Percentiles rank a stretch among this genome's conserved stretches.
Conservation (phyloP, 2,888 invertebrate genomes). For the Diloba caeruleocephala region DNA sequence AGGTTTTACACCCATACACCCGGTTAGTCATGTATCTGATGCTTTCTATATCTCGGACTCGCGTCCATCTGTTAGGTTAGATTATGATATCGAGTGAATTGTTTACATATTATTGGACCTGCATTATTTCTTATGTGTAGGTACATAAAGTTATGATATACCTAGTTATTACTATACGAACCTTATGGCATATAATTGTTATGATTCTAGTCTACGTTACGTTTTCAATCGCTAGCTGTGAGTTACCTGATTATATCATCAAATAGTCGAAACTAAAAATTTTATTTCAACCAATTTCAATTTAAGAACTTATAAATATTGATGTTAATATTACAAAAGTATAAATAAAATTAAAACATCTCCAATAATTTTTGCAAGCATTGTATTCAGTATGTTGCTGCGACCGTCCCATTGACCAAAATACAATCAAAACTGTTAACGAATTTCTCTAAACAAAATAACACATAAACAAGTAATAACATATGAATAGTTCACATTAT, state of each 20-base stretch:
- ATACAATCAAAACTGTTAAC: constrained; percentile 42
- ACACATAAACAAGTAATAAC: too few species aligned
- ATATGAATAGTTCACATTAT: too few species aligned
- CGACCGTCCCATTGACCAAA: constrained; percentile 73
- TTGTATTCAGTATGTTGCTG: constrained; percentile 51
- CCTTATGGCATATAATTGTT: constrained; percentile 71
- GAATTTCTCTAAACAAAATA: constrained; percentile 29
- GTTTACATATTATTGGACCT: constrained; percentile 73
- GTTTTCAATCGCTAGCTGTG: constrained; percentile 79
- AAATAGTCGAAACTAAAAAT: constrained; percentile 45
- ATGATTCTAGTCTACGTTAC: constrained; percentile 73
- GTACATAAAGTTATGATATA: constrained; percentile 68
- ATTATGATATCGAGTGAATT: constrained; percentile 71
- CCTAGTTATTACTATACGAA: constrained; percentile 75
- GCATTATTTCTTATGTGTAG: constrained; percentile 74
- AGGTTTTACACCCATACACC: constrained; percentile 71
- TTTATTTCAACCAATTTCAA: constrained; percentile 42
- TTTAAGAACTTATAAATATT: constrained; percentile 37
- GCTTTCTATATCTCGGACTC: constrained; percentile 78
- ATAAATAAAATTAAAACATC: constrained; percentile 32
- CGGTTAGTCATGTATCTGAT: constrained; percentile 76
- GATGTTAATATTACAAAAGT: constrained; percentile 35
- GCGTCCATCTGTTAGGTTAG: constrained; percentile 81
- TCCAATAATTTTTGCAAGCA: constrained; percentile 45
- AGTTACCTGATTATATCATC: constrained; percentile 52